Conservation (phyloP, 1,140 invertebrate genomes). For the Ladona fulva region DNA sequence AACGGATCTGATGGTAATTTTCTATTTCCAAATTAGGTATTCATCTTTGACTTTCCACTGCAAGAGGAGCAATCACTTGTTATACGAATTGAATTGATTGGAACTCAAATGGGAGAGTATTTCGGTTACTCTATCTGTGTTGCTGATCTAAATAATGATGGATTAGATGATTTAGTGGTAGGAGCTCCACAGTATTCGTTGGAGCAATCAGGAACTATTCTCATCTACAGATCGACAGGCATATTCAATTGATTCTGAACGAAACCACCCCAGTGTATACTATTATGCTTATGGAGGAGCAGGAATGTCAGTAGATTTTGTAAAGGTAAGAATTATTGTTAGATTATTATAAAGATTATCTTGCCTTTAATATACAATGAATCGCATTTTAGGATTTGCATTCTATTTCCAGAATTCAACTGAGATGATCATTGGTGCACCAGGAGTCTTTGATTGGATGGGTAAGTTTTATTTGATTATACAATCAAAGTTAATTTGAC, state of each 20-base stretch:
- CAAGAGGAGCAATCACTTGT: constrained; percentile 21
- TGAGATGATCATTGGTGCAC: constrained; percentile 47
- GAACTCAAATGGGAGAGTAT: constrained; percentile 61
- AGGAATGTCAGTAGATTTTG: constrained; percentile 29
- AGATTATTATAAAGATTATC: neutral
- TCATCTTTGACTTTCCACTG: constrained; percentile 32
- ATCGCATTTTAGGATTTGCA: neutral
- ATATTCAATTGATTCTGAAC: neutral
- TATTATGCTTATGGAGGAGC: constrained; percentile 29
- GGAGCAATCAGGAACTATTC: constrained; percentile 18
- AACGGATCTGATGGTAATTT: too few species aligned
- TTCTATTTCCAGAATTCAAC: constrained; percentile 21
- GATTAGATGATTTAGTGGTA: constrained; percentile 60
- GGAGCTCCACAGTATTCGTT: constrained; percentile 61
- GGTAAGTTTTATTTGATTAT: constrained; percentile 28
- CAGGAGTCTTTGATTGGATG: constrained; percentile 46
- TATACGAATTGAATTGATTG: constrained; percentile 33
- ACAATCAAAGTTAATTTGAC: too few species aligned
- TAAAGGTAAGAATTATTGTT: neutral
- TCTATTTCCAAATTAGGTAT: constrained; percentile 22
- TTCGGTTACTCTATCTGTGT: constrained; percentile 62
- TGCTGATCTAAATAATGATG: constrained; percentile 62
- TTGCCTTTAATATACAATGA: neutral
- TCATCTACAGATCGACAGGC: neutral
- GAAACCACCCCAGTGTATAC: constrained; percentile 12